Base-by-base conservation (phyloP, 2,888 invertebrate genomes). In the Coronaproctus castanopsis region DNA sequence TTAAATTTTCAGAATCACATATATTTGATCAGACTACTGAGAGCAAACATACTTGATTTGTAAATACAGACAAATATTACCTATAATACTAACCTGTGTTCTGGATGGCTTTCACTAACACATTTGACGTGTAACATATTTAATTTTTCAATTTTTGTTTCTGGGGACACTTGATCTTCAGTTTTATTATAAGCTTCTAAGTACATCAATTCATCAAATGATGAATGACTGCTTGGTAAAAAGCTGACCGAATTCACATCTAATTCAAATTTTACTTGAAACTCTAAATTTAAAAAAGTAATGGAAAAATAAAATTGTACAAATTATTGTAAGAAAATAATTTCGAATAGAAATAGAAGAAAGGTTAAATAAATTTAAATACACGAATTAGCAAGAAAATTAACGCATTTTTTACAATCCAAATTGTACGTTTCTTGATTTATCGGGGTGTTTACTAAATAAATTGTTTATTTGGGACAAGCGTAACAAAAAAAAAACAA, bases 71-170 rank as follows among this genome's bases (percentile, higher is more conserved):
- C n/a, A n/a, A n/a, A n/a, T n/a, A n/a, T n/a, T n/a, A n/a, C n/a
- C n/a, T n/a, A n/a, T n/a, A 36, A 36, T 55, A 49, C 24, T 23
- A 52, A 65, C 65, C 65, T 63, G 36, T 61, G 60, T 60, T 74
- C 73, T 0, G 75, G 75, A 49, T 70, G 67, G n/a, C 72, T 73
- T 68, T 77, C 75, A 48, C 66, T 66, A 54, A 73, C 65, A 19
- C 67, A 64, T 66, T 73, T 73, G 14, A 73, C 62, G 60, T 69
- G 65, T 55, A 73, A 65, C 14, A 68, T 69, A 24, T 70, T 66
- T n/a, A 68, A 63, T 21, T 48, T 2, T 10, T 56, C 49, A n/a
- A 68, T 63, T 21, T 48, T 2, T 14, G 21, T 49, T 49, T 23
- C n/a, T 19, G 19, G n/a, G 14, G 21, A 21, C 20, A 18, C 14